Conservation (phyloP, 2,113 vertebrate genomes). For the Melanotaenia duboulayi region DNA sequence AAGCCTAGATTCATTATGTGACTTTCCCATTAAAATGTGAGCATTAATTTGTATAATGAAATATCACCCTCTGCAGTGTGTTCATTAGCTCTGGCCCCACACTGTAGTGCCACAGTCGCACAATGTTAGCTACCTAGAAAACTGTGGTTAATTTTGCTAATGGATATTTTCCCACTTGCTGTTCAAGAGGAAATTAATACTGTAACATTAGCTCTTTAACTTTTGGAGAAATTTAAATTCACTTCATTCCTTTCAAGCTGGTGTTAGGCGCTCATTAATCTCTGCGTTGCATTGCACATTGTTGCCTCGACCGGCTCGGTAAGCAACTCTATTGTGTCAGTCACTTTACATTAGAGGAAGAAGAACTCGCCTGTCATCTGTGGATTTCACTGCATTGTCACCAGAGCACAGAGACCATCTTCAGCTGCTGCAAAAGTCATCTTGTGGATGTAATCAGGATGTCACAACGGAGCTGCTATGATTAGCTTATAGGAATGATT, state of each 20-base stretch:
- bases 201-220: conserved; percentile 99
- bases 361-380: conserved; percentile 68
- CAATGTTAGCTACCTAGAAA: conserved; percentile 99
- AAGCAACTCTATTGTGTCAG: conserved; percentile 82
- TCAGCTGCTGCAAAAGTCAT: conserved; percentile 75
- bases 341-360: conserved; percentile 70
- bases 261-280: conserved; percentile 96
- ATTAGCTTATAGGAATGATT: conserved; percentile 74
- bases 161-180: conserved; percentile 99
- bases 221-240: conserved; percentile 99
- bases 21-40: conserved; percentile 99
- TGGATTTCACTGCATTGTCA: conserved; percentile 69
- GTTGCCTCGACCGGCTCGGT: conserved; percentile 70
- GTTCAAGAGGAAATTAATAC: conserved; percentile 99
- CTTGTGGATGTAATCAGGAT: conserved; percentile 72
- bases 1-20: conserved; percentile 99
- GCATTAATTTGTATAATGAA: conserved; percentile 99
- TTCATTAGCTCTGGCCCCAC: conserved; percentile 99
- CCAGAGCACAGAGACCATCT: conserved; percentile 66
- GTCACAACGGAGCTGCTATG: conserved; percentile 67
- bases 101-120: conserved; percentile 90
- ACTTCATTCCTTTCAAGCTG: conserved; percentile 97
- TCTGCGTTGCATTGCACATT: conserved; percentile 79
- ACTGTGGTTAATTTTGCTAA: conserved; percentile 99
- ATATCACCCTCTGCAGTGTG: conserved; percentile 99